Percentiles rank a stretch among this genome's conserved stretches.
These are phyloP conservation scores for Nasonia longicornis DNA, from an alignment of 1,140 invertebrate species.

Conservation along the genomic window DNA sequence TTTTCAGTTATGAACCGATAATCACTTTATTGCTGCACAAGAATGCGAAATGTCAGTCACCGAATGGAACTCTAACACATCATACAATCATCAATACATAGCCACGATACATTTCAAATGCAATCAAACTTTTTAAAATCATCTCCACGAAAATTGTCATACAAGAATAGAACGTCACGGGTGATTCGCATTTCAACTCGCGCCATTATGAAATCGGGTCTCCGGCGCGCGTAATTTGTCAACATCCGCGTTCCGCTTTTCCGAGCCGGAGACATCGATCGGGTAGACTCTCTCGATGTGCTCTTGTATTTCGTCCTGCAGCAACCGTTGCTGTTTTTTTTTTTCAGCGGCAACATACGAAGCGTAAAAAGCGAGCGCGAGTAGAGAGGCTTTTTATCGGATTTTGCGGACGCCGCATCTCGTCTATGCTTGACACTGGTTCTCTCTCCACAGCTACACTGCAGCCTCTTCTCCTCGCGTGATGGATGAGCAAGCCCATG, in stretches of 20 bases:
- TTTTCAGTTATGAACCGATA: too few relatives aligned
- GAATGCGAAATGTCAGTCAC: too few relatives aligned
- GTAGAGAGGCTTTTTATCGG: slow-evolving; percentile 5
- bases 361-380: slow-evolving; percentile 3
- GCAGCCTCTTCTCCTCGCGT: not conserved
- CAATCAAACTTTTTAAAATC: too few relatives aligned
- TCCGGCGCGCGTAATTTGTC: not conserved
- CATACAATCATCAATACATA: too few relatives aligned
- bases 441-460: not conserved
- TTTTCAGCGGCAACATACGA: not conserved
- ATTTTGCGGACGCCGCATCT: not conserved
- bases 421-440: not conserved
- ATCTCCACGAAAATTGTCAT: too few relatives aligned
- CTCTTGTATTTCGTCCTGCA: not conserved
- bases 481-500: not conserved
- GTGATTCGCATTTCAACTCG: not conserved
- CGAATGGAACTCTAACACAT: too few relatives aligned
- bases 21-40: too few relatives aligned
- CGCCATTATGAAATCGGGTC: not conserved
- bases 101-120: too few relatives aligned
- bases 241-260: not conserved
- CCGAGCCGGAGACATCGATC: not conserved
- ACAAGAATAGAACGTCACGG: not conserved
- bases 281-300: not conserved
- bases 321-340: not conserved